These are phyloP conservation scores for Calliscelio sp. DNA, from an alignment of 2,888 invertebrate species.

Conservation along the genomic window DNA sequence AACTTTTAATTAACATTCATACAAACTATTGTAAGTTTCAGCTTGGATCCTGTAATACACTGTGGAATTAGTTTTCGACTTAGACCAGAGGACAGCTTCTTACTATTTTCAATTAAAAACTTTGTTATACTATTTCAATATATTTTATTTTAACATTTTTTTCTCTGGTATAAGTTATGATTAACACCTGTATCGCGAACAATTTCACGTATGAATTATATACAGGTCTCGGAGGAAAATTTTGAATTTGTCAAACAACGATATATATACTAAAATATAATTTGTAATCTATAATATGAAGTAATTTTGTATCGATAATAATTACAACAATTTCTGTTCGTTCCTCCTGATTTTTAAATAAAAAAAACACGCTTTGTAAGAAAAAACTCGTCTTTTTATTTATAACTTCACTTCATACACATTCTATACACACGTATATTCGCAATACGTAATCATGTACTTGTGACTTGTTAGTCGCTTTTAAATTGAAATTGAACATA, in stretches of 20 bases:
- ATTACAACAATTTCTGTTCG: background rate
- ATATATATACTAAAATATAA: background rate
- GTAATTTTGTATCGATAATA: too few species aligned
- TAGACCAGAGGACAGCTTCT: constrained; percentile 63
- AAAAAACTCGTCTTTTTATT: constrained; percentile 40
- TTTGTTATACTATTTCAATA: background rate
- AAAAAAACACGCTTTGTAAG: constrained; percentile 57
- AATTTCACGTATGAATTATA: constrained; percentile 63
- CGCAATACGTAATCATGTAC: constrained; percentile 26
- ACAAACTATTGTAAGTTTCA: constrained; percentile 82
- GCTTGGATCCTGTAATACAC: constrained; percentile 73
- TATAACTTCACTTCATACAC: constrained; percentile 35
- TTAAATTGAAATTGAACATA: background rate
- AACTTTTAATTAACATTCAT: too few species aligned
- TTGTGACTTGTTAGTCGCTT: constrained; percentile 8
- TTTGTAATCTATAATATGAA: too few species aligned
- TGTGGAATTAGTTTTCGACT: constrained; percentile 58
- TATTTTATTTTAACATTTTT: constrained; percentile 32
- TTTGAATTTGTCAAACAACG: constrained; percentile 39
- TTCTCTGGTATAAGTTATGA: constrained; percentile 58
- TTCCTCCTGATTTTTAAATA: constrained; percentile 45
- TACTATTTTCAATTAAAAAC: constrained; percentile 15
- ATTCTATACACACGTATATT: constrained; percentile 60
- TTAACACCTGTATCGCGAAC: background rate
- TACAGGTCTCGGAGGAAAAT: constrained; percentile 81